Evolutionary conservation across 2,888 invertebrate genomes (phyloP).

Genomic region (Gasteruption jaculator): DNA sequence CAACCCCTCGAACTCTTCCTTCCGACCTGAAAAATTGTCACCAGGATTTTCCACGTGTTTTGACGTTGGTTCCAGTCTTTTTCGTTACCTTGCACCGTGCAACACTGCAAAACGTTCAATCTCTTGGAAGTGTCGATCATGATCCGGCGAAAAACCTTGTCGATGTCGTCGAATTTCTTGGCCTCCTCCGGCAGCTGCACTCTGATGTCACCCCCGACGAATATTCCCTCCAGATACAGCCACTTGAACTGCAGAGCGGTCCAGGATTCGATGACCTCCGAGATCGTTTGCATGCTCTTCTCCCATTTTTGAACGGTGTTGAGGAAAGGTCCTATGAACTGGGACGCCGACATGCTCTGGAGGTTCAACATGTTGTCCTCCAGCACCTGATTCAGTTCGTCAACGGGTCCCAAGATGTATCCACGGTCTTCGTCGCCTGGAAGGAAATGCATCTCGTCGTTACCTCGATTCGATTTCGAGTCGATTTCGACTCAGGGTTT

Average conservation of each 20-base stretch:
- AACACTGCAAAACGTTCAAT: constrained; percentile 76
- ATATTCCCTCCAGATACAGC: constrained; percentile 90
- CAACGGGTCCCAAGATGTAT: constrained; percentile 73
- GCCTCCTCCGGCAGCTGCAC: constrained; percentile 85
- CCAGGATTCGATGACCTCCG: constrained; percentile 88
- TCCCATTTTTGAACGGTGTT: constrained; percentile 83
- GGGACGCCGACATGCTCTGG: constrained; percentile 87
- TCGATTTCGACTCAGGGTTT: no score
- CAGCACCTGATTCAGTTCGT: constrained; percentile 75
- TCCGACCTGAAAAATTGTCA: constrained; percentile 57
- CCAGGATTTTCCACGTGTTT: neutral
- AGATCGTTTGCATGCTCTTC: constrained; percentile 70
- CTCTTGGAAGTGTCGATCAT: constrained; percentile 81
- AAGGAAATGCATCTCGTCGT: no score
- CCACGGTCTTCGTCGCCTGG: constrained; percentile 72
- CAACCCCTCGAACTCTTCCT: constrained; percentile 71
- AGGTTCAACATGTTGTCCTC: constrained; percentile 89
- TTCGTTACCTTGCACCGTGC: constrained; percentile 59
- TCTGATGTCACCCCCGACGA: constrained; percentile 84
- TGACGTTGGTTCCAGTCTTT: no score
- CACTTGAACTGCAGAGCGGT: constrained; percentile 81
- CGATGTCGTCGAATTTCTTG: constrained; percentile 85
- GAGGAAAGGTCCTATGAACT: constrained; percentile 86
- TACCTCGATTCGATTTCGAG: no score
- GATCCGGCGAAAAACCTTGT: constrained; percentile 74